These are phyloP conservation scores for Trichacis sp. DNA, from an alignment of 2,888 invertebrate species.

Conservation along the genomic window DNA sequence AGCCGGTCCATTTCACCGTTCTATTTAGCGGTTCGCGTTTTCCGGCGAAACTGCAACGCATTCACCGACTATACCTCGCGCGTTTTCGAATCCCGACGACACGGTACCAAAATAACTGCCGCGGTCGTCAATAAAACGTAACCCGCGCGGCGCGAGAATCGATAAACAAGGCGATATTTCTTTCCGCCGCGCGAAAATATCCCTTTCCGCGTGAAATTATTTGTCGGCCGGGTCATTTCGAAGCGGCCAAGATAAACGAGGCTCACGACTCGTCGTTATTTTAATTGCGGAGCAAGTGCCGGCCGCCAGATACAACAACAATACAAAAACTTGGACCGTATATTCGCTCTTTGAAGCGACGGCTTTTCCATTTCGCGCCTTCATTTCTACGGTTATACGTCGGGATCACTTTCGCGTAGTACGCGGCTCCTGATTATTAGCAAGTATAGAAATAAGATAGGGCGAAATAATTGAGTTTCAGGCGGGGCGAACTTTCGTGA, in stretches of 20 bases:
- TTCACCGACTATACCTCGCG: too few species aligned
- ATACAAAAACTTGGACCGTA: slow-evolving; percentile 31
- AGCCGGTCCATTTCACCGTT: too few species aligned
- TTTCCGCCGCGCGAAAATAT: neutral
- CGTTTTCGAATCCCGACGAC: too few species aligned
- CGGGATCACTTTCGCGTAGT: slow-evolving; percentile 19
- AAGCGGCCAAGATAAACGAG: neutral
- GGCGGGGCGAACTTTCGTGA: slow-evolving; percentile 34
- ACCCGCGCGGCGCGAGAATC: neutral
- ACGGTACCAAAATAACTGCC: neutral
- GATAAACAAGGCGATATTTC: neutral
- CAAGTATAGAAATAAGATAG: slow-evolving; percentile 34
- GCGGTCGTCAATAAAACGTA: neutral
- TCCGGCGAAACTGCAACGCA: too few species aligned
- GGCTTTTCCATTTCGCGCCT: slow-evolving; percentile 20
- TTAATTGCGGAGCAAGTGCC: slow-evolving; percentile 16
- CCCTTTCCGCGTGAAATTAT: neutral
- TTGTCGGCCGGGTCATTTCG: neutral
- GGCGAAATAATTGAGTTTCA: slow-evolving; percentile 35
- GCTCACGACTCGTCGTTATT: slow-evolving; percentile 22
- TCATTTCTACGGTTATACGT: slow-evolving; percentile 13
- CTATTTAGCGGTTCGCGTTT: too few species aligned
- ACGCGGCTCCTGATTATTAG: slow-evolving; percentile 29
- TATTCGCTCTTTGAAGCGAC: slow-evolving; percentile 25
- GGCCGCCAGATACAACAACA: slow-evolving; percentile 17